phyloP scores from a whole-genome alignment of 2,888 invertebrate genomes.

The Acronicta psi region DNA sequence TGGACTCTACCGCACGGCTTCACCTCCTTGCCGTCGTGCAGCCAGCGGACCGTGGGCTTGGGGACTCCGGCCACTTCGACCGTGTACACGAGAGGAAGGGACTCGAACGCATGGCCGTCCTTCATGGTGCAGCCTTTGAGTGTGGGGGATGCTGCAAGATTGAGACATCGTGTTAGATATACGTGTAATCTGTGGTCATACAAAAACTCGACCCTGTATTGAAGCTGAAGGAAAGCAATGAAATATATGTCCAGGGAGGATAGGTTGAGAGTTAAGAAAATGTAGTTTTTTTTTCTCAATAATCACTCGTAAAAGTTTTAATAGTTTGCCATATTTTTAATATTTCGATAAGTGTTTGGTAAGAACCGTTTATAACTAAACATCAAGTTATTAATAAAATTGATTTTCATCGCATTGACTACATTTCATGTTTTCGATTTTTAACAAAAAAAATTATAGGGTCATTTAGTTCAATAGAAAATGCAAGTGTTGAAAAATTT shows the following conservation, averaged over 20 bases:
- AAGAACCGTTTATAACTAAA: no score
- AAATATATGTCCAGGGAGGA: no score
- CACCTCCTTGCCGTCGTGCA: conserved; percentile 92
- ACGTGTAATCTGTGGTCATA: background rate
- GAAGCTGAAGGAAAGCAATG: conserved; percentile 12
- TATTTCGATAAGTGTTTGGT: no score
- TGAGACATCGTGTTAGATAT: conserved; percentile 33
- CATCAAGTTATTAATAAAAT: no score
- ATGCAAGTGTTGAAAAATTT: background rate
- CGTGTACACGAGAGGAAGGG: conserved; percentile 94
- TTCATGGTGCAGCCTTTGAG: conserved; percentile 92
- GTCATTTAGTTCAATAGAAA: background rate
- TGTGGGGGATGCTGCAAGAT: conserved; percentile 90
- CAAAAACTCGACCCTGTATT: background rate
- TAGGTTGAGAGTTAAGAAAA: no score
- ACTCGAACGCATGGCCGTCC: conserved; percentile 93
- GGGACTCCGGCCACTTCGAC: conserved; percentile 94
- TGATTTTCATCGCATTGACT: no score
- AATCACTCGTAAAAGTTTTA: no score
- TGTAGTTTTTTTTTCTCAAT: no score
- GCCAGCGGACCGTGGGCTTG: conserved; percentile 94
- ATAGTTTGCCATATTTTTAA: no score
- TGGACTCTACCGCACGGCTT: conserved; percentile 90
- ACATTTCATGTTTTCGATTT: no score
- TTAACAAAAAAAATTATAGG: no score